Evolutionary conservation across 2,797 vertebrate genomes (phyloP).

Genomic region (Notolepis coatsorum): DNA sequence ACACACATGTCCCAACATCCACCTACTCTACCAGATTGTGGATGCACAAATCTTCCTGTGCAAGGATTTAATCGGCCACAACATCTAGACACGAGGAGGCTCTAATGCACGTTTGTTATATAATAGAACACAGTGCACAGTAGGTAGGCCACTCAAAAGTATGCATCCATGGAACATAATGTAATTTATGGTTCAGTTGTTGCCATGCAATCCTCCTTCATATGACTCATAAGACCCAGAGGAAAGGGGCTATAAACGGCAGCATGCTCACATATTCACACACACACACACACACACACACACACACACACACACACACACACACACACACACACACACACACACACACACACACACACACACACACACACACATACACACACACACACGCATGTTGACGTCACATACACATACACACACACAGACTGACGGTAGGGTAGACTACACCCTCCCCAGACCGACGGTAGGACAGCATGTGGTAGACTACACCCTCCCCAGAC

Average conservation of each 20-base stretch:
- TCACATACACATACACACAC: no score
- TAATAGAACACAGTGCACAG: constrained; percentile 7
- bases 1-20: not conserved
- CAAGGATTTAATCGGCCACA: not conserved
- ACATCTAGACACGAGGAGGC: not conserved
- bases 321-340: not conserved
- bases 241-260: constrained; percentile 24
- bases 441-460: no score
- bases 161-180: not conserved
- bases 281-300: not conserved
- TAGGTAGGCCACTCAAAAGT: not conserved
- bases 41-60: not conserved
- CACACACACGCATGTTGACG: no score
- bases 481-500: no score
- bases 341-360: not conserved
- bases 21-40: not conserved
- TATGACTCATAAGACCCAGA: constrained; percentile 43
- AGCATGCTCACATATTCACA: not conserved
- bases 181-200: constrained; percentile 18
- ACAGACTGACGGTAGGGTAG: no score
- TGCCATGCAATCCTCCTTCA: constrained; percentile 2
- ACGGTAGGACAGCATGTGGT: no score
- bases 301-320: not conserved
- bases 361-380: no score
- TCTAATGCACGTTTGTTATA: constrained; percentile 7